Percentiles rank a stretch among this genome's conserved stretches.
These are phyloP conservation scores for Oscheius sp. DNA, from an alignment of 2,888 invertebrate genomes.

Conservation along the genomic window DNA sequence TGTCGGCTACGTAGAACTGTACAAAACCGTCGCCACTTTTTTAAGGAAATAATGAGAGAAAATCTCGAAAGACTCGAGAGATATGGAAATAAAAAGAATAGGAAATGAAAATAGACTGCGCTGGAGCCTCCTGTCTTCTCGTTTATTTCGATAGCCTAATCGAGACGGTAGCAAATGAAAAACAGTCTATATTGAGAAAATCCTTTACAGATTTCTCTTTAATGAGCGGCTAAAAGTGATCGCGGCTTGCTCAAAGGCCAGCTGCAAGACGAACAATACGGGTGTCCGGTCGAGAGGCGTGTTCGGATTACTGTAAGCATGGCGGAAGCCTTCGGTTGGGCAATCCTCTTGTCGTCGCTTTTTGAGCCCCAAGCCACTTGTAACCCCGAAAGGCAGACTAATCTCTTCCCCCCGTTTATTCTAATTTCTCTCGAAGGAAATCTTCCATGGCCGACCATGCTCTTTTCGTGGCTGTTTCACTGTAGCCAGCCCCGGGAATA, in stretches of 20 bases:
- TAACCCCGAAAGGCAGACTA: not conserved
- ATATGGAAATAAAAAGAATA: too few species aligned
- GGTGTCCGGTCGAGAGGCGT: slow-evolving; percentile 26
- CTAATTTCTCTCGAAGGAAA: slow-evolving; percentile 52
- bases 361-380: slow-evolving; percentile 21
- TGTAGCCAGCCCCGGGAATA: slow-evolving; percentile 54
- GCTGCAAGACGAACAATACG: slow-evolving; percentile 29
- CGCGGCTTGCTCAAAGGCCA: slow-evolving; percentile 21
- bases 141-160: too few species aligned
- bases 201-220: too few species aligned
- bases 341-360: slow-evolving; percentile 31
- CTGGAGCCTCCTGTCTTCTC: too few species aligned
- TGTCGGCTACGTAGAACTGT: too few species aligned
- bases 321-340: slow-evolving; percentile 23
- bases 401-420: slow-evolving; percentile 10
- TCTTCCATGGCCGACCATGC: slow-evolving; percentile 60
- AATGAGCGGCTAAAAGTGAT: not conserved
- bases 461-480: slow-evolving; percentile 51
- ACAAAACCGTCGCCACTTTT: too few species aligned
- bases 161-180: too few species aligned
- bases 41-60: too few species aligned
- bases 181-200: too few species aligned
- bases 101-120: too few species aligned
- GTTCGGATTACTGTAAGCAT: slow-evolving; percentile 33
- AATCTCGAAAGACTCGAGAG: too few species aligned